Base-by-base conservation (phyloP, 2,797 vertebrate species). In the Hephaestus fuliginosus region DNA sequence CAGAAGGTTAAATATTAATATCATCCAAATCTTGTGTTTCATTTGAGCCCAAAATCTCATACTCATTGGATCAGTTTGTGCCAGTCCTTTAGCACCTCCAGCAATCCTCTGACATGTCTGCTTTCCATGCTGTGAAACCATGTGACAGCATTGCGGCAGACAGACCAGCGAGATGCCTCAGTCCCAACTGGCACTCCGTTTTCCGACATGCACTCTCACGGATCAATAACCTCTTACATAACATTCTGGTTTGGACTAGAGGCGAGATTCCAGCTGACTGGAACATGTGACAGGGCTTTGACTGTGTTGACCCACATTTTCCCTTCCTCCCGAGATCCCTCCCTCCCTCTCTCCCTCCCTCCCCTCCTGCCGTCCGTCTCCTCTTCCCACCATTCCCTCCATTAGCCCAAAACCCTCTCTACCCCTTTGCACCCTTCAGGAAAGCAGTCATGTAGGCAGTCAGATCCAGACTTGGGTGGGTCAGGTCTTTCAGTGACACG, bases 141-240 rank as follows among this genome's bases (percentile, higher is more conserved):
- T 88, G 76, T 88, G 83, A 90, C 84, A 74, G 78, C 49, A 77
- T 48, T 82, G 81, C 69, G 28, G 78, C 71, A 71, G 83, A 64
- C 77, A 76, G 75, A 70, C 62, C 82, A 79, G 76, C 61, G 51
- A 86, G 71, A 85, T 68, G 76, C 82, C 85, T 84, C 82, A 73
- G 84, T 74, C 71, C 72, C 30, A 10, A 82, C 84, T 77, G 78
- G 64, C 78, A 71, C 88, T 86, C 70, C 13, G 48, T 78, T 90
- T 92, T 92, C 86, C 51, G 13, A 83, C 86, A 77, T 80, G 80
- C 83, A 80, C 78, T 84, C 86, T 86, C 81, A 81, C 60, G 74
- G 94, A 96, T 96, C 94, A 94, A 93, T 95, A 95, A 93, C 86
- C 85, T 88, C 86, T 96, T 95, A 94, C 88, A 80, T 95, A 95